Evolutionary conservation across 2,113 vertebrate species (phyloP).

Genomic region (Bettongia penicillata): DNA sequence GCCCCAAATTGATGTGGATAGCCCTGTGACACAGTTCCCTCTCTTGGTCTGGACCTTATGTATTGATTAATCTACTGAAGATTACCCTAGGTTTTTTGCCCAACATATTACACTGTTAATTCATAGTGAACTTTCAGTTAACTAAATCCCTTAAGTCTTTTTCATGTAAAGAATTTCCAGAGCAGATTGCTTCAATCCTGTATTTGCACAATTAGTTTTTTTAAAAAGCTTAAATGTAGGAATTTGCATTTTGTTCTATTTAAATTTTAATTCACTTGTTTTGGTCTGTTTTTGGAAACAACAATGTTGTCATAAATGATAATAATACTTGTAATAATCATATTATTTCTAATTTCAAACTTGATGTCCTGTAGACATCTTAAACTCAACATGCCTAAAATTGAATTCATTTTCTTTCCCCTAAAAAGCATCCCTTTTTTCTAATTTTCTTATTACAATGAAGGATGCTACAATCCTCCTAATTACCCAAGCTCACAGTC

Average conservation of each 20-base stretch:
- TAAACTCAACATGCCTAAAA: background rate
- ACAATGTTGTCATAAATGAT: background rate
- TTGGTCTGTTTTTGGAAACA: background rate
- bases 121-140: too few relatives aligned
- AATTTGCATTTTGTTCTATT: background rate
- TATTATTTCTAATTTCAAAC: background rate
- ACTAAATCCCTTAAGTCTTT: too few relatives aligned
- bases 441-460: background rate
- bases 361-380: background rate
- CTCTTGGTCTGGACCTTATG: too few relatives aligned
- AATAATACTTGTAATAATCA: background rate
- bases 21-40: too few relatives aligned
- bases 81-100: too few relatives aligned
- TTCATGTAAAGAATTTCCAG: too few relatives aligned
- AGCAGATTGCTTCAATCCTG: too few relatives aligned
- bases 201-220: too few relatives aligned
- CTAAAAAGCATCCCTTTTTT: background rate
- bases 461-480: background rate
- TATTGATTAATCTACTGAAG: too few relatives aligned
- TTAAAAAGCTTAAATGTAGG: too few relatives aligned
- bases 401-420: background rate
- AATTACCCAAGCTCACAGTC: background rate
- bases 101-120: too few relatives aligned
- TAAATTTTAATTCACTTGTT: background rate
- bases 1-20: too few relatives aligned